A percentile compares a stretch with the other conserved stretches of the same genome.
phyloP scores from a whole-genome alignment of 2,113 vertebrate genomes.

The Neolamprologus sp. region DNA sequence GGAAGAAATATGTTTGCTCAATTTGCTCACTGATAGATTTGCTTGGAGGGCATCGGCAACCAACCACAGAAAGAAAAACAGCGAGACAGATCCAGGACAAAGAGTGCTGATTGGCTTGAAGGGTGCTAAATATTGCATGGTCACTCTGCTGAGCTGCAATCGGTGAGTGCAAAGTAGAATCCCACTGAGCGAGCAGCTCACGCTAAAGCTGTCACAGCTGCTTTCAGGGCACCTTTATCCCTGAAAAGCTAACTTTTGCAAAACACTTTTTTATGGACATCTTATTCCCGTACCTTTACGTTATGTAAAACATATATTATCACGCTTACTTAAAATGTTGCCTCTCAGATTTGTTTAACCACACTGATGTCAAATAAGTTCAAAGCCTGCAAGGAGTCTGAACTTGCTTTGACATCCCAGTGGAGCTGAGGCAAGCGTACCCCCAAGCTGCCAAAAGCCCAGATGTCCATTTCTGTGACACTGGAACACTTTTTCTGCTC shows the following conservation, averaged over 20 bases:
- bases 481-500: background rate
- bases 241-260: background rate
- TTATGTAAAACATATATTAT: background rate
- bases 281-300: background rate
- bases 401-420: slow-evolving; percentile 11
- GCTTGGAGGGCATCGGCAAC: slow-evolving; percentile 35
- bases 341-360: background rate
- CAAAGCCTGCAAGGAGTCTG: background rate
- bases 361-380: background rate
- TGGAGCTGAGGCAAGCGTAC: background rate
- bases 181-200: background rate
- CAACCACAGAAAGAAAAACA: slow-evolving; percentile 17
- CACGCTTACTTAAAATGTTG: background rate
- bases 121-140: slow-evolving; percentile 26
- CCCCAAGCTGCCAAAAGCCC: slow-evolving; percentile 2
- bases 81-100: slow-evolving; percentile 37
- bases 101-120: slow-evolving; percentile 15
- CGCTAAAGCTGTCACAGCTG: background rate
- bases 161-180: background rate
- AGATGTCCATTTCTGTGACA: slow-evolving; percentile 23
- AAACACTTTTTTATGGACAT: background rate
- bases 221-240: background rate
- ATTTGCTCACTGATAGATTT: slow-evolving; percentile 37
- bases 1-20: background rate
- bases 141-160: slow-evolving; percentile 7